Percentiles rank a stretch among this genome's conserved stretches.
These are phyloP conservation scores for Nyctereutes procyonoides DNA, from an alignment of 2,113 vertebrate genomes.

Conservation along the genomic window DNA sequence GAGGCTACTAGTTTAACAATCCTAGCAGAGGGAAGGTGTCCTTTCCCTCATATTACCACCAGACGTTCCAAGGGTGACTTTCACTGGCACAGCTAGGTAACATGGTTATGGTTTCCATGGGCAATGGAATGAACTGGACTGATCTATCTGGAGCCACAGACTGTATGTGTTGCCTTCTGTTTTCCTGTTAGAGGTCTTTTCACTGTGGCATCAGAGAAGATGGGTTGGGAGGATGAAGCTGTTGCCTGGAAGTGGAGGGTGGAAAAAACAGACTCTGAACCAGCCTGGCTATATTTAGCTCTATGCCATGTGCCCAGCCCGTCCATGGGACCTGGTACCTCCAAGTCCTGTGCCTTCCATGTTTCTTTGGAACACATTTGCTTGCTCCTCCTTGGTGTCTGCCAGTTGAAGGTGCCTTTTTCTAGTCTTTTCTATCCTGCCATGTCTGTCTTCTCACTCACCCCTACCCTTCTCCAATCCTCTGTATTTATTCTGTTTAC, in stretches of 20 bases:
- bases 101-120: too few relatives aligned
- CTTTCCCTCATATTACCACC: background rate
- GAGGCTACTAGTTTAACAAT: background rate
- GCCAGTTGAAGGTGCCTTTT: background rate
- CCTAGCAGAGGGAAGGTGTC: background rate
- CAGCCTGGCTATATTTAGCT: accelerated
- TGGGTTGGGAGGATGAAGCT: too few relatives aligned
- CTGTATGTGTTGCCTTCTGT: background rate
- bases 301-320: accelerated
- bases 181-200: background rate
- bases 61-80: background rate
- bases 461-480: background rate
- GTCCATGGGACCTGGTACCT: too few relatives aligned
- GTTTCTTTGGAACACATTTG: background rate
- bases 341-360: background rate
- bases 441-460: background rate
- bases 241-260: background rate
- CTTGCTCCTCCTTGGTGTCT: background rate
- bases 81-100: background rate
- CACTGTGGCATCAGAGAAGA: background rate
- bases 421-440: background rate
- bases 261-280: too few relatives aligned
- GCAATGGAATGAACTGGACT: background rate
- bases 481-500: background rate
- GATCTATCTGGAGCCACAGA: background rate